phyloP scores from a whole-genome alignment of 2,888 invertebrate genomes.

The Pyrgus malvae region DNA sequence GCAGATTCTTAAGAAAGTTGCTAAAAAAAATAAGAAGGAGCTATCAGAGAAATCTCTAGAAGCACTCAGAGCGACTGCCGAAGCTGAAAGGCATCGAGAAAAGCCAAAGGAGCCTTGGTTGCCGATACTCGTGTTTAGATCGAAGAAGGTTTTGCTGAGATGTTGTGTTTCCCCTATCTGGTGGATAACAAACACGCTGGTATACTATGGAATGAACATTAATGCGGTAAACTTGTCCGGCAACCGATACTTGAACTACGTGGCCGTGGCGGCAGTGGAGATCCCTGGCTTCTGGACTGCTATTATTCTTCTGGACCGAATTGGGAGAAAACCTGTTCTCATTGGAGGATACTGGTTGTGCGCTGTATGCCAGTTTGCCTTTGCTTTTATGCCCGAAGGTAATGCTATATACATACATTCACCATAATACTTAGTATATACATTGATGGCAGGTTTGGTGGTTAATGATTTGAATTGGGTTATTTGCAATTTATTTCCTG shows the following conservation, averaged over 20 bases:
- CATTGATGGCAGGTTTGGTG: background rate
- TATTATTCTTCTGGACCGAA: slow-evolving; percentile 82
- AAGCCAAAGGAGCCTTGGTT: slow-evolving; percentile 63
- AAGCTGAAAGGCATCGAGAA: slow-evolving; percentile 52
- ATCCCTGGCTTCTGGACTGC: slow-evolving; percentile 87
- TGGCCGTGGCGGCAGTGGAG: slow-evolving; percentile 84
- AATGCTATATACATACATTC: too few relatives aligned
- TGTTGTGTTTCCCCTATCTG: slow-evolving; percentile 78
- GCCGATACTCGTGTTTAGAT: slow-evolving; percentile 52
- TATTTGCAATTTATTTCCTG: background rate
- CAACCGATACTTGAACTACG: slow-evolving; percentile 85
- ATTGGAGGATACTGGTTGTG: slow-evolving; percentile 83
- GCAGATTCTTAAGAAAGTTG: slow-evolving; percentile 83
- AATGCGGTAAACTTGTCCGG: slow-evolving; percentile 86
- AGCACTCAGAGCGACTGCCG: slow-evolving; percentile 59
- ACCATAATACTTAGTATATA: background rate
- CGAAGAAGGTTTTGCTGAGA: slow-evolving; percentile 53
- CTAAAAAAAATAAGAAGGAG: slow-evolving; percentile 81
- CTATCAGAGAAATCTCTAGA: slow-evolving; percentile 79
- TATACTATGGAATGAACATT: slow-evolving; percentile 87
- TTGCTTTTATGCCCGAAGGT: slow-evolving; percentile 83
- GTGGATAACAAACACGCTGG: slow-evolving; percentile 86
- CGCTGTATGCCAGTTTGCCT: slow-evolving; percentile 82
- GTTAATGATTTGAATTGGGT: background rate
- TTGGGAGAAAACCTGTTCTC: slow-evolving; percentile 84